Evolutionary conservation across 1,140 invertebrate species (phyloP).

Genomic region (Cotesia vestalis): DNA sequence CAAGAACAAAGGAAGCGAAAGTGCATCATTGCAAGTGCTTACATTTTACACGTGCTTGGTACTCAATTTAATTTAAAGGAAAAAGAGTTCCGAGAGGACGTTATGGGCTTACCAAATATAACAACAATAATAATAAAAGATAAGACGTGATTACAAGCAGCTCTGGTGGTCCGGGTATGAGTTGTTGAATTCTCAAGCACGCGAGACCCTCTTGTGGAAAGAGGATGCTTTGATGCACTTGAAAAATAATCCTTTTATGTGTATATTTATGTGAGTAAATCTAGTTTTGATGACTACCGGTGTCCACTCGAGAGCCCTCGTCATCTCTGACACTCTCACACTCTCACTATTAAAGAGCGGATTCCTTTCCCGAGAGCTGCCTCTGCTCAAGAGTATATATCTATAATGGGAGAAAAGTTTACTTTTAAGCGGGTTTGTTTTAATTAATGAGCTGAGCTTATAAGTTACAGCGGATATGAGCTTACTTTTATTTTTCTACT

Average conservation of each 20-base stretch:
- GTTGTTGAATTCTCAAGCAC: constrained; percentile 16
- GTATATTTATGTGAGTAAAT: neutral
- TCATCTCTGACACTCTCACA: neutral
- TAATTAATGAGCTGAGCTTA: too few species aligned
- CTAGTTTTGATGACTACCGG: constrained; percentile 10
- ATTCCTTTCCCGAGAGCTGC: neutral
- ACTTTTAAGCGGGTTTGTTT: too few species aligned
- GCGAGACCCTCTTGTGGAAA: neutral
- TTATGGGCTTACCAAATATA: neutral
- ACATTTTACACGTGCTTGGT: constrained; percentile 21
- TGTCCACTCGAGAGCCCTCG: neutral
- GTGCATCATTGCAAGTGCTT: constrained; percentile 22
- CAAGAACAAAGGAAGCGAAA: constrained; percentile 28
- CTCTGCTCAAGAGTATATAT: too few species aligned
- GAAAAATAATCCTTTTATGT: neutral
- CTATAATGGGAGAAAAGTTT: too few species aligned
- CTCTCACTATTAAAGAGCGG: neutral
- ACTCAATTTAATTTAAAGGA: constrained; percentile 21
- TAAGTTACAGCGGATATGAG: too few species aligned
- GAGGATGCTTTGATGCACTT: constrained; percentile 1
- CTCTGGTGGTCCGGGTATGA: neutral
- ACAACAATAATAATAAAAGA: neutral
- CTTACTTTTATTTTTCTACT: too few species aligned
- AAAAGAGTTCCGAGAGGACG: neutral
- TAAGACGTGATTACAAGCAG: neutral